Base-by-base conservation (phyloP, 2,888 invertebrate genomes). In the Melieria omissa region DNA sequence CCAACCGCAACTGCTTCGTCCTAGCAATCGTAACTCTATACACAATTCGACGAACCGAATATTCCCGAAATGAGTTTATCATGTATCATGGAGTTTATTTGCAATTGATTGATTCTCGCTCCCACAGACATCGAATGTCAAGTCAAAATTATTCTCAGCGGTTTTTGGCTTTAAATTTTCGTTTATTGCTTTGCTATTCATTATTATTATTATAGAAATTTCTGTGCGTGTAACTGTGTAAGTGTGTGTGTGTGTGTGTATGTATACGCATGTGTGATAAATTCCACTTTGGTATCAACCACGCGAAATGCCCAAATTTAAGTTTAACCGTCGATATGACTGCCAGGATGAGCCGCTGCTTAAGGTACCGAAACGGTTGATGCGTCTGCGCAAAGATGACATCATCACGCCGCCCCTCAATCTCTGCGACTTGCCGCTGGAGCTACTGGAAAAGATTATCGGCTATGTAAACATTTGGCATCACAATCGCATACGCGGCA, bases 401-500 rank as follows among this genome's bases (percentile, higher is more conserved):
- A 64, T n/a, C 42, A 42, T 14, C 0, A 69, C 29, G 10, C 29
- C 65, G 10, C 16, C 70, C 3, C 14, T 77, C 6, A 78, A 74
- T 16, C 47, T 83, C 5, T 79, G 75, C 44, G 75, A 79, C 66
- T 68, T 83, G n/a, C 83, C 82, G 4, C 73, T 69, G 29, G 81
- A 82, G 57, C n/a, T 83, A 9, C 71, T 82, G 4, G 76, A 80
- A 57, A 79, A 79, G 60, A 82, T 83, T 29, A 75, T 83, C 1
- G 75, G 78, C 1, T 73, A 80, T n/a, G 76, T 82, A 47, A 77
- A 79, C 57, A 80, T 79, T 45, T 81, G 80, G 80, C 81, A 83
- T 76, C 78, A 80, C n/a, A 81, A 80, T 70, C 79, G 80, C 5
- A 77, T 83, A 62, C 78, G 82, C n/a, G 80, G 74, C 12, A 79